These are phyloP conservation scores for Campodea augens DNA, from an alignment of 1,140 invertebrate genomes.

Conservation along the genomic window DNA sequence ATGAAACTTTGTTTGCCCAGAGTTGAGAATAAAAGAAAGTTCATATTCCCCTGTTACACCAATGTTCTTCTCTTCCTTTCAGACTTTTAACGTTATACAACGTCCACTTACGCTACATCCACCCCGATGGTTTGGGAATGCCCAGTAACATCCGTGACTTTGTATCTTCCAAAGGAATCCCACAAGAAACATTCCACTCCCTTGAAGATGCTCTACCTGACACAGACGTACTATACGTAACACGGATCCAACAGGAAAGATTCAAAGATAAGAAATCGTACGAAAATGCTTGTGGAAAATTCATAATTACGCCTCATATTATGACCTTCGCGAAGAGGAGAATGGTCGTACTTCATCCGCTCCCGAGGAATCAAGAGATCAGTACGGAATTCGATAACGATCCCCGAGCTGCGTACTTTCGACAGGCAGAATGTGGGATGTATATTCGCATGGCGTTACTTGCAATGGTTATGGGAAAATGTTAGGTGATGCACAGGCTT, in stretches of 20 bases:
- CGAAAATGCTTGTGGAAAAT: constrained; percentile 55
- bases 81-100: constrained; percentile 74
- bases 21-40: background rate
- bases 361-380: constrained; percentile 89
- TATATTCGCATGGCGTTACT: constrained; percentile 95
- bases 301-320: constrained; percentile 78
- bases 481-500: too few species aligned
- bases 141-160: constrained; percentile 64
- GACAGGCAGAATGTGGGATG: constrained; percentile 94
- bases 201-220: constrained; percentile 73
- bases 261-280: constrained; percentile 46
- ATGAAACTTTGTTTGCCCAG: background rate
- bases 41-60: background rate
- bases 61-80: constrained; percentile 8
- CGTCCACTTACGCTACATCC: constrained; percentile 75
- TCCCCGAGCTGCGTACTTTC: constrained; percentile 91
- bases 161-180: constrained; percentile 45
- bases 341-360: constrained; percentile 94
- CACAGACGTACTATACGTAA: constrained; percentile 96
- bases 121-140: constrained; percentile 70
- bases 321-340: constrained; percentile 85
- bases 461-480: constrained; percentile 64
- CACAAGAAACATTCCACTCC: constrained; percentile 35
- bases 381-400: constrained; percentile 85
- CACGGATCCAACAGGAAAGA: constrained; percentile 86